phyloP scores from a whole-genome alignment of 2,888 invertebrate genomes.

The Zygogramma bicolorata region DNA sequence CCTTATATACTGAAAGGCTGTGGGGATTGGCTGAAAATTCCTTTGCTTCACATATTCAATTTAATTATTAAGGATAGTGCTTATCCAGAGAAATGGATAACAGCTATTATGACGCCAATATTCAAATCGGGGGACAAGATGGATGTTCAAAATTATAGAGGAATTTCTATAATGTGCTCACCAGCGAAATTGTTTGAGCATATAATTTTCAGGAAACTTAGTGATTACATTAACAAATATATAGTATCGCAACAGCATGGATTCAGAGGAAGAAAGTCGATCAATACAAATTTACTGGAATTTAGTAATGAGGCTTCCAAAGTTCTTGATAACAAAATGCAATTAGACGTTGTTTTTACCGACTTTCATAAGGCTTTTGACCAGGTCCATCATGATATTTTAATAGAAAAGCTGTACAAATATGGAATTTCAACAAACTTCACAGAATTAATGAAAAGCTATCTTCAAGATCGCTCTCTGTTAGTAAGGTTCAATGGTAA shows the following conservation, averaged over 20 bases:
- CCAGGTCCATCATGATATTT: not conserved
- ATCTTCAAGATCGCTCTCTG: not conserved
- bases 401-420: not conserved
- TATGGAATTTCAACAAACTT: not conserved
- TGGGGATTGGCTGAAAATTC: not conserved
- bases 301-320: not conserved
- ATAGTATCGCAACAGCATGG: not conserved
- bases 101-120: not conserved
- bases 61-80: not conserved
- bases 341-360: not conserved
- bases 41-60: not conserved
- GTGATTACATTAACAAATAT: not conserved
- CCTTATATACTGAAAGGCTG: not conserved
- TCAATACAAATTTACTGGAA: not conserved
- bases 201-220: not conserved
- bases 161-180: not conserved
- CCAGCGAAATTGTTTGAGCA: not conserved
- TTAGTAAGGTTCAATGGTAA: not conserved
- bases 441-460: not conserved
- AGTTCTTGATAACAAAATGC: not conserved
- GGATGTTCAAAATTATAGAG: not conserved
- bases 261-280: not conserved
- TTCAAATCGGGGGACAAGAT: not conserved
- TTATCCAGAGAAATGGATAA: not conserved
- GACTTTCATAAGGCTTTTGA: not conserved